Evolutionary conservation across 1,140 invertebrate species (phyloP).

Genomic region (Diabrotica virgifera): DNA sequence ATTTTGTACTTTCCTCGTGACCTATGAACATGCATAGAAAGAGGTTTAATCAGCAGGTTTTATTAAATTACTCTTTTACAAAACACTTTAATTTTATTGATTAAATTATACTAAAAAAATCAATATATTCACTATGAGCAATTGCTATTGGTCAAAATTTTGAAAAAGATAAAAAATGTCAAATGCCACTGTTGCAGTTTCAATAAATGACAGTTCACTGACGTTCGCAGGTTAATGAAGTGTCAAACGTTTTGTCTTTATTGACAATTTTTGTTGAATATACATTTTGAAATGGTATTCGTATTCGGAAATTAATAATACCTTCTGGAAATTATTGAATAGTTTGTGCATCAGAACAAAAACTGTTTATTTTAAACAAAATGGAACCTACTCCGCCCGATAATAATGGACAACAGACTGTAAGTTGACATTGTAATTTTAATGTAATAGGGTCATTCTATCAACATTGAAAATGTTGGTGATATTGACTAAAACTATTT

Average conservation of each 20-base stretch:
- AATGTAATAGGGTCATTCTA: neutral
- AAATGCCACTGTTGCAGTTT: too few species aligned
- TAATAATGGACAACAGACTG: slow-evolving; percentile 2
- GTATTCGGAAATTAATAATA: neutral
- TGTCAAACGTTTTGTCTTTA: slow-evolving; percentile 4
- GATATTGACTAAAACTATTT: neutral
- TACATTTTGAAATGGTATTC: slow-evolving; percentile 6
- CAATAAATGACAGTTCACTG: neutral
- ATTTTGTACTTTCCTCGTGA: too few species aligned
- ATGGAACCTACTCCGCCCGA: slow-evolving; percentile 22
- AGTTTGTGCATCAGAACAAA: neutral
- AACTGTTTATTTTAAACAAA: slow-evolving; percentile 4
- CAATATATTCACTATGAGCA: too few species aligned
- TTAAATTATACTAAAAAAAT: too few species aligned
- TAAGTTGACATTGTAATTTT: neutral
- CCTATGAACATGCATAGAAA: too few species aligned
- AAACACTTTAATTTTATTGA: too few species aligned
- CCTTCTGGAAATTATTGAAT: neutral
- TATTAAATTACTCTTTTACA: too few species aligned
- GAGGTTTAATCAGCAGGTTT: too few species aligned
- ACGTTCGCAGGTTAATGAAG: slow-evolving; percentile 7
- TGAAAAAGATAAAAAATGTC: too few species aligned
- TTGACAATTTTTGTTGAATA: neutral
- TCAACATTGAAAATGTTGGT: neutral
- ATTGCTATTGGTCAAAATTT: too few species aligned